Evolutionary conservation across 1,140 invertebrate genomes (phyloP).

Genomic region (Drosophila yakuba): DNA sequence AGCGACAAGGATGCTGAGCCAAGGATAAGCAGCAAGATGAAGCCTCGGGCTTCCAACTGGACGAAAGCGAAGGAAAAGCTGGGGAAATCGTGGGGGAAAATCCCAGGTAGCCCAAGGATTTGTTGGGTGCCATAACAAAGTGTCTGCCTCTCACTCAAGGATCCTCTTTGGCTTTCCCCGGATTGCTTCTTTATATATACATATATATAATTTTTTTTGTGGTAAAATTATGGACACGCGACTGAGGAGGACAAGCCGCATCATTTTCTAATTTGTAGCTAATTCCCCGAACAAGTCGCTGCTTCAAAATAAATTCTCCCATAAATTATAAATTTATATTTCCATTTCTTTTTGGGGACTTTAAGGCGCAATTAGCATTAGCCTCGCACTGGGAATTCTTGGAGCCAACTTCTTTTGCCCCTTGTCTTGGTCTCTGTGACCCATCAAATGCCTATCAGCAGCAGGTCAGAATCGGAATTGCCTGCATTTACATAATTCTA

Average conservation of each 20-base stretch:
- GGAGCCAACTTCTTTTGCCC: not conserved
- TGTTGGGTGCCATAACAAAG: constrained; percentile 51
- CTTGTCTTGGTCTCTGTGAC: constrained; percentile 38
- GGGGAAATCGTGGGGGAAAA: constrained; percentile 18
- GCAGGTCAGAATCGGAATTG: constrained; percentile 41
- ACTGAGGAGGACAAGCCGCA: constrained; percentile 24
- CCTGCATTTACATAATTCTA: constrained; percentile 74
- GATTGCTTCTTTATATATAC: not conserved
- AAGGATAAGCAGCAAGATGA: constrained; percentile 38
- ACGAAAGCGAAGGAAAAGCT: not conserved
- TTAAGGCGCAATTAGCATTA: constrained; percentile 71
- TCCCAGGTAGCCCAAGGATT: constrained; percentile 48
- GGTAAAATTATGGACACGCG: constrained; percentile 42
- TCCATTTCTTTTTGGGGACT: constrained; percentile 30
- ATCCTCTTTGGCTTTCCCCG: constrained; percentile 10
- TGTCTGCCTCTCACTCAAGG: constrained; percentile 48
- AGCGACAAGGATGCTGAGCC: constrained; percentile 62
- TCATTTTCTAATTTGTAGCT: constrained; percentile 75
- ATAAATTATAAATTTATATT: constrained; percentile 49
- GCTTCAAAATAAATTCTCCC: constrained; percentile 38
- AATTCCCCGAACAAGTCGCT: constrained; percentile 36
- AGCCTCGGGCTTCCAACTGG: constrained; percentile 19
- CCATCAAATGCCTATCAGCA: constrained; percentile 73
- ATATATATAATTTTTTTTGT: constrained; percentile 1
- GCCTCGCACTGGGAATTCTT: constrained; percentile 29